Conservation (phyloP, 2,113 vertebrate species). For the Lamprologus speciosus region DNA sequence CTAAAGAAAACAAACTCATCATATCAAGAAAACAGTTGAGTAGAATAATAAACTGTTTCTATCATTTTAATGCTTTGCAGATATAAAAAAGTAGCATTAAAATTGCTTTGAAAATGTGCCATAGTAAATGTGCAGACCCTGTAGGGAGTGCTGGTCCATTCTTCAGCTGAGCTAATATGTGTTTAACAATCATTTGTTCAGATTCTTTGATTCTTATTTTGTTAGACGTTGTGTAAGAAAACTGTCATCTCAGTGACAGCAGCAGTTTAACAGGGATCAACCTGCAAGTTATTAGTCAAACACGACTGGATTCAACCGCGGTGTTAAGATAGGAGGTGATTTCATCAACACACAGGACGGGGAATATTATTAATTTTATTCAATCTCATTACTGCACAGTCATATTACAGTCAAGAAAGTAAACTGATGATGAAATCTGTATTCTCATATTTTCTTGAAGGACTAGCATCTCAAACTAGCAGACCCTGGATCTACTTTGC, state of each 20-base stretch:
- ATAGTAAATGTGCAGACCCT: neutral
- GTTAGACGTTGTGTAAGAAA: neutral
- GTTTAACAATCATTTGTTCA: neutral
- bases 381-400: neutral
- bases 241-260: neutral
- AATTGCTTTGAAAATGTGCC: neutral
- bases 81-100: neutral
- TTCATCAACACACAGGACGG: neutral
- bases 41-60: neutral
- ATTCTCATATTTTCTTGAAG: neutral
- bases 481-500: neutral
- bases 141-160: neutral
- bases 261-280: neutral
- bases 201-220: neutral
- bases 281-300: neutral
- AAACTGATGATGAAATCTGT: neutral
- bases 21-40: neutral
- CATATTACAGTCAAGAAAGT: neutral
- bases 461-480: neutral
- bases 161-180: neutral
- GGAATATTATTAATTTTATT: neutral
- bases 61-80: neutral
- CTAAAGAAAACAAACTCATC: neutral
- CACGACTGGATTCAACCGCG: neutral
- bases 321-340: neutral